Base-by-base conservation (phyloP, 2,888 invertebrate species). In the Andrena fulva region DNA sequence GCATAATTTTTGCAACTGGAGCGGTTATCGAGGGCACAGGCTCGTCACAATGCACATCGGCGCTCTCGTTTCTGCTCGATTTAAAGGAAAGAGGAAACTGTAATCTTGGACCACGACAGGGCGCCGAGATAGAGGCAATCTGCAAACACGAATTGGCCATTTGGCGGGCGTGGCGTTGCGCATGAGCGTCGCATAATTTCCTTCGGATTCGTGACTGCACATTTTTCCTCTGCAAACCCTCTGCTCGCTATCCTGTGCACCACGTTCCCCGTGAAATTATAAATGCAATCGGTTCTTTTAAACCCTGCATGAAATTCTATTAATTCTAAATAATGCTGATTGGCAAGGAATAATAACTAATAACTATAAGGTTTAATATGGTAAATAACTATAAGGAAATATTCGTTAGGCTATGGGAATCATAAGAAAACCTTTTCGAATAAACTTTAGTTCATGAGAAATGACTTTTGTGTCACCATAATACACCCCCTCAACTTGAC, bases 111-210 rank as follows among this genome's bases (percentile, higher is more conserved):
- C 89, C 87, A 77, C 91, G 90, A 91, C 92, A 90, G 92, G 91
- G 90, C 90, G 91, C 91, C 91, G 89, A 92, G 93, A 93, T 93
- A 93, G 90, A 91, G 89, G 90, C 92, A 93, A 93, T 93, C 93
- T 92, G 91, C 91, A 92, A 93, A 94, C 93, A 93, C 92, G 93
- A 91, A 91, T 93, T 92, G 92, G 92, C 93, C 93, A 93, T 93
- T 93, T 93, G 92, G 92, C 90, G 91, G 91, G 87, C 86, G 89
- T 89, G 90, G 90, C 89, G 91, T 89, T 89, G 89, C 87, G 88
- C 88, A 90, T 89, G 89, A 86, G 87, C 85, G 76, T 86, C 84
- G 88, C 85, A 89, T 91, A 89, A 91, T 91, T 90, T 85, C 82
- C 89, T 87, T 86, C 84, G 87, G 89, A 86, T 86, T 86, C 89